Conservation (phyloP, 2,888 invertebrate species). For the Galerucella calmariensis region DNA sequence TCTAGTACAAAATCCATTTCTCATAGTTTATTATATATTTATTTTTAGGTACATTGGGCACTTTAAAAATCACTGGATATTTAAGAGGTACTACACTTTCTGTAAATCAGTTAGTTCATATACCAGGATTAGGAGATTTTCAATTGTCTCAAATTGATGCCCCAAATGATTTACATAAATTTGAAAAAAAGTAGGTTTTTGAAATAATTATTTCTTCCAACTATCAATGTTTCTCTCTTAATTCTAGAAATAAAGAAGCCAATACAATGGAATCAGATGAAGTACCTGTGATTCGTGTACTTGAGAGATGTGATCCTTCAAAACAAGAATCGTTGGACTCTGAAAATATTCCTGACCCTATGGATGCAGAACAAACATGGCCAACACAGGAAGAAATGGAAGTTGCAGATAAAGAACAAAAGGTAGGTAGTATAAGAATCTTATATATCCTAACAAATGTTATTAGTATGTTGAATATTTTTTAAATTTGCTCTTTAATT, state of each 20-base stretch:
- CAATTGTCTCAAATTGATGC: slow-evolving; percentile 86
- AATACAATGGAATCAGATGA: slow-evolving; percentile 48
- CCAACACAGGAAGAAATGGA: slow-evolving; percentile 92
- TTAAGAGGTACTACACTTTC: slow-evolving; percentile 84
- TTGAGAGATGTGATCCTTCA: slow-evolving; percentile 72
- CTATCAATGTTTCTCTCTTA: slow-evolving; percentile 14
- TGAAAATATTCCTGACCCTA: slow-evolving; percentile 87
- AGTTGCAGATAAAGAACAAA: slow-evolving; percentile 72
- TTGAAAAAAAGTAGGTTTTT: slow-evolving; percentile 64
- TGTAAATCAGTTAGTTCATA: slow-evolving; percentile 89
- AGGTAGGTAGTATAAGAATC: slow-evolving; percentile 41
- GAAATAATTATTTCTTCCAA: neutral
- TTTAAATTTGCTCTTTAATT: too few relatives aligned
- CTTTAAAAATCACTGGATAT: slow-evolving; percentile 86
- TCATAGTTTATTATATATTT: slow-evolving; percentile 17
- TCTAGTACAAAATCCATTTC: neutral
- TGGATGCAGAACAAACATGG: slow-evolving; percentile 98
- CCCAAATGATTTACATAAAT: slow-evolving; percentile 75
- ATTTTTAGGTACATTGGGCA: slow-evolving; percentile 66
- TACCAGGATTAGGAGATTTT: slow-evolving; percentile 93
- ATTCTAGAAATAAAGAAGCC: slow-evolving; percentile 38
- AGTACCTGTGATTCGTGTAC: slow-evolving; percentile 61
- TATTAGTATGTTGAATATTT: neutral
- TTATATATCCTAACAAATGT: neutral
- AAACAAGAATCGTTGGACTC: slow-evolving; percentile 80